A percentile compares a stretch with the other conserved stretches of the same genome.
These are phyloP conservation scores for Astropecten irregularis DNA, from an alignment of 53 echinoderm and acorn worm species.

Conservation along the genomic window DNA sequence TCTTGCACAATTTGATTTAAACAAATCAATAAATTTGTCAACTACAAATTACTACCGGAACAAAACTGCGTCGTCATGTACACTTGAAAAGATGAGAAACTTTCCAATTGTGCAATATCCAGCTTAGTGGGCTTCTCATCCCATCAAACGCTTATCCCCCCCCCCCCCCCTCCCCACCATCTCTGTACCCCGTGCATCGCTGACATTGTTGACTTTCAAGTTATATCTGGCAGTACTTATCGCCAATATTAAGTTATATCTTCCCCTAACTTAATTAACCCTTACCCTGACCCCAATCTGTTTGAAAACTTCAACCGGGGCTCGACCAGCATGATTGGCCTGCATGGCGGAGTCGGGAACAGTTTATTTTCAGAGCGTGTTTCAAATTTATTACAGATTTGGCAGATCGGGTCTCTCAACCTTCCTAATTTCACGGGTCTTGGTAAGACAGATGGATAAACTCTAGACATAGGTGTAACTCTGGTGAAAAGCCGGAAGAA, in stretches of 20 bases:
- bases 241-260: conserved; percentile 52
- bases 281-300: conserved; percentile 7
- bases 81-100: background rate
- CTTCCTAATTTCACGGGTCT: conserved; percentile 45
- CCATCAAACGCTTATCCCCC: too few relatives aligned
- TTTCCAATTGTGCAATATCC: background rate
- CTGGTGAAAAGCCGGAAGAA: background rate
- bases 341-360: background rate
- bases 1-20: too few relatives aligned
- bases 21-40: too few relatives aligned
- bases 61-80: too few relatives aligned
- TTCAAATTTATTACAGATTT: conserved; percentile 36
- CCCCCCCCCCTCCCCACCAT: background rate
- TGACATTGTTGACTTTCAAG: conserved; percentile 15
- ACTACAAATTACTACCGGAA: too few relatives aligned
- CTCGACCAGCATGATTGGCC: conserved; percentile 4
- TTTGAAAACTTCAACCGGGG: conserved; percentile 20
- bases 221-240: conserved; percentile 20
- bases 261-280: conserved; percentile 39
- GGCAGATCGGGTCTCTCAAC: conserved; percentile 21
- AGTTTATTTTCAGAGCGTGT: conserved; percentile 39
- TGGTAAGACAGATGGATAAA: conserved; percentile 10
- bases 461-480: background rate
- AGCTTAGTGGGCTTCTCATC: too few relatives aligned
- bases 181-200: background rate